Evolutionary conservation across 2,113 vertebrate species (phyloP), one percentile per base, ranked within the genome.

Genomic region (Jaculus jaculus): DNA sequence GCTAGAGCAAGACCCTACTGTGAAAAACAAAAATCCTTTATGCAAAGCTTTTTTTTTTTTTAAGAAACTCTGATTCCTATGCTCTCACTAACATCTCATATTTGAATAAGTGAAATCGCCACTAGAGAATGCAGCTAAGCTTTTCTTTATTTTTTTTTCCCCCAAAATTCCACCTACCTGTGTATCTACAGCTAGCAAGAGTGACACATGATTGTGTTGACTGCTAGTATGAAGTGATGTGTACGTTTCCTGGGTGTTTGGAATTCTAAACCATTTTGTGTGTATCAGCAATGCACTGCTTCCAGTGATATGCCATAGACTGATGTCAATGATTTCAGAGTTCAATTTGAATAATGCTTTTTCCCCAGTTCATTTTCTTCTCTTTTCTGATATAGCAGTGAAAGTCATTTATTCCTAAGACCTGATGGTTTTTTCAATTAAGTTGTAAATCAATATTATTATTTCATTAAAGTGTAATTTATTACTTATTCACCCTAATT

Each of bases 391-490:
- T 17, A 87, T 58, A 68, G n/a, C 7, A 89, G 73, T 7, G 83
- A 23, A 51, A 72, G 28, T 69, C n/a, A 84, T 68, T 94, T 86
- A 91, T 96, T 96, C 90, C 80, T 94, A 39, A 82, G 74, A 34
- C 47, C 1, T 79, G 16, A 78, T 80, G 51, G 92, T 86, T 96
- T 92, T 58, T 71, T 89, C n/a, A 34, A 18, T 74, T 95, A 89
- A 82, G 61, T 68, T 60, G 7, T 54, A 81, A 75, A 83, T 77
- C 61, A 94, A 91, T 51, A 60, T 95, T 92, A 95, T 80, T 12
- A 93, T 89, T 86, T 79, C 1, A 87, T 7, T 58, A 37, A 95
- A 65, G 63, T 30, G 73, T 30, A 96, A 82, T 97, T 79, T 23
- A 9, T 84, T 63, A 95, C 5, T 87, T 85, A 91, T 34, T 69